Evolutionary conservation across 2,888 invertebrate genomes (phyloP).

Genomic region (Leucoma salicis): DNA sequence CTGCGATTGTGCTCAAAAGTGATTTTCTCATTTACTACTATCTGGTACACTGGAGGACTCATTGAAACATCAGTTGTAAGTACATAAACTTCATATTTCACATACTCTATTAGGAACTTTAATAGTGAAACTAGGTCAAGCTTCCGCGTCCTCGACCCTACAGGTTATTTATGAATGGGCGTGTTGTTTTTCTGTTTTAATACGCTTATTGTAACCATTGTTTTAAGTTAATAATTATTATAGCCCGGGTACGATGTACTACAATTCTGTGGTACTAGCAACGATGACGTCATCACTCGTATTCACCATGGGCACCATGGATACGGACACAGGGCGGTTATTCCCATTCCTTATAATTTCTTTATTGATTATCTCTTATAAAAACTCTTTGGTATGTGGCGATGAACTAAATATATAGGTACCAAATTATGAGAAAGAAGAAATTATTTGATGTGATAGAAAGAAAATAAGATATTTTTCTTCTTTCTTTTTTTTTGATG

Average conservation of each 20-base stretch:
- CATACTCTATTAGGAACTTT: slow-evolving; percentile 26
- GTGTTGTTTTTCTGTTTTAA: slow-evolving; percentile 46
- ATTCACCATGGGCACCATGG: slow-evolving; percentile 35
- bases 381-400: no score
- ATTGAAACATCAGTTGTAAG: slow-evolving; percentile 68
- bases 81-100: slow-evolving; percentile 50
- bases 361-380: slow-evolving; percentile 29
- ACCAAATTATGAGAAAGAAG: no score
- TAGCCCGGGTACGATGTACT: slow-evolving; percentile 13
- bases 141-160: slow-evolving; percentile 69
- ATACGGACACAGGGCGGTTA: slow-evolving; percentile 37
- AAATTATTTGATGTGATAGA: no score
- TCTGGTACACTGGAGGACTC: slow-evolving; percentile 62
- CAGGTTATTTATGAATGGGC: slow-evolving; percentile 66
- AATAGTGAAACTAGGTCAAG: slow-evolving; percentile 67
- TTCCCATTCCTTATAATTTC: slow-evolving; percentile 33
- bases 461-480: no score
- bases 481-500: no score
- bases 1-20: slow-evolving; percentile 54
- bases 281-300: slow-evolving; percentile 42
- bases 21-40: slow-evolving; percentile 30
- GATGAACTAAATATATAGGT: no score
- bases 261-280: slow-evolving; percentile 13
- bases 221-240: slow-evolving; percentile 9
- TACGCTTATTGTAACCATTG: slow-evolving; percentile 19